Evolutionary conservation across 1,140 invertebrate species (phyloP), one percentile per base, ranked within the genome.

Genomic region (Triops cancriformis): DNA sequence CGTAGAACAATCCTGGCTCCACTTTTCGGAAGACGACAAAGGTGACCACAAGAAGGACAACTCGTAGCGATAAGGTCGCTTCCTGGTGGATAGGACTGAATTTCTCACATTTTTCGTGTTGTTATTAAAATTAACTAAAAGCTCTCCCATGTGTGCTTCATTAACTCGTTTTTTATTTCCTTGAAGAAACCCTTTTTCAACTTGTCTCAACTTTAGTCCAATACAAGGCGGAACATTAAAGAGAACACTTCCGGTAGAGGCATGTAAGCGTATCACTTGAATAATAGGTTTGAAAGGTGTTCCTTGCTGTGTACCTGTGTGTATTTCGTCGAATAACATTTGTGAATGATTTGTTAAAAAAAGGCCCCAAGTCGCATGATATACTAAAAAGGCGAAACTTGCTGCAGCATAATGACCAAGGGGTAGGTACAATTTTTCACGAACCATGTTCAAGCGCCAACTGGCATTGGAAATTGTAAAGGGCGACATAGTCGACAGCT

Each of bases 1-100:
- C 80, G 87, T 88, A 18, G 88, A 88, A 82, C 86, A 88, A 80
- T 84, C 83, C 76, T 87, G 86, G 86, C 81, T 87, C 41, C 80
- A 82, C 77, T 82, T 82, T 41, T 43, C 74, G 18, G 74, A 73
- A 84, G 51, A 18, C 51, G 51, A 64, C 23, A 64, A 64, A 14
- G 14, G 14, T 14, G 51, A 64, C 7, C 51, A 64, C 23, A 64
- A 64, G 51, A 64, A 64, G 14, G 51, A 64, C 23, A 64, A 64
- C 3, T 64, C 51, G 51, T 64, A 64, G 51, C 14, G 43, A 9
- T 18, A 14, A 9, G 23, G 51, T 64, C 18, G n/a, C 18, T 64
- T 64, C n/a, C 51, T 4, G 14, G 5, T 64, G 14, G 18, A 64
- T n/a, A 64, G 23, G 23, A 64, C 18, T 18, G 51, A 37, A 37